Evolutionary conservation across 2,113 vertebrate genomes (phyloP).

Genomic region (Hemibagrus wyckioides): DNA sequence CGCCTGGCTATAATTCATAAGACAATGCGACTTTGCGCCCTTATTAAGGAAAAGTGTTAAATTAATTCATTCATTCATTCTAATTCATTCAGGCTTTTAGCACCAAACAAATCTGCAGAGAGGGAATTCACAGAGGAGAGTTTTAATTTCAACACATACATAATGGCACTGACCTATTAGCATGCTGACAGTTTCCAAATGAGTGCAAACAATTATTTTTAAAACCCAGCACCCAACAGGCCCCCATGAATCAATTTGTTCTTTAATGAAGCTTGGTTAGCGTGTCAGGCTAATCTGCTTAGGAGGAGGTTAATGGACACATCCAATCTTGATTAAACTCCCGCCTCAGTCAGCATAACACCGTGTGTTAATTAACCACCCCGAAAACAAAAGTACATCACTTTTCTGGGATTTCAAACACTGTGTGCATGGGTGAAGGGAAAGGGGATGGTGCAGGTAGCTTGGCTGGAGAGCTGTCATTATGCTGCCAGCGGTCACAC

Average conservation of each 20-base stretch:
- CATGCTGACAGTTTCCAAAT: conserved; percentile 31
- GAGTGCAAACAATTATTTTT: conserved; percentile 41
- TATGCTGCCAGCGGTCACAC: conserved; percentile 42
- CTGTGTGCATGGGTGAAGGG: conserved; percentile 27
- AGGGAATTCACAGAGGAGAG: conserved; percentile 26
- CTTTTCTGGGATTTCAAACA: conserved; percentile 20
- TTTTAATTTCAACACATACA: conserved; percentile 37
- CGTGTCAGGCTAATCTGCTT: conserved; percentile 35
- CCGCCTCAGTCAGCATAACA: conserved; percentile 7
- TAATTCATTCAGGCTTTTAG: conserved; percentile 29
- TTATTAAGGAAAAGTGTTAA: not conserved
- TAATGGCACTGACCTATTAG: conserved; percentile 33
- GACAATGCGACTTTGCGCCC: conserved; percentile 2
- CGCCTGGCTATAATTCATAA: conserved; percentile 23
- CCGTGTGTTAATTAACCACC: conserved; percentile 33
- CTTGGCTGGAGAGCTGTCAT: conserved; percentile 40
- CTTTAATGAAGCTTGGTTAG: conserved; percentile 54
- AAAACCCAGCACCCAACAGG: conserved; percentile 24
- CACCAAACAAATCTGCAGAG: conserved; percentile 21
- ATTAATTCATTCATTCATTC: conserved; percentile 7
- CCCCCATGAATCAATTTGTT: conserved; percentile 50
- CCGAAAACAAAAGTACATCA: conserved; percentile 38
- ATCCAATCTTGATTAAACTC: conserved; percentile 51
- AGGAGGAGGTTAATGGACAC: conserved; percentile 52
- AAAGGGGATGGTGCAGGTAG: conserved; percentile 17